phyloP scores from a whole-genome alignment of 2,797 vertebrate species.

The Hydrophis major region DNA sequence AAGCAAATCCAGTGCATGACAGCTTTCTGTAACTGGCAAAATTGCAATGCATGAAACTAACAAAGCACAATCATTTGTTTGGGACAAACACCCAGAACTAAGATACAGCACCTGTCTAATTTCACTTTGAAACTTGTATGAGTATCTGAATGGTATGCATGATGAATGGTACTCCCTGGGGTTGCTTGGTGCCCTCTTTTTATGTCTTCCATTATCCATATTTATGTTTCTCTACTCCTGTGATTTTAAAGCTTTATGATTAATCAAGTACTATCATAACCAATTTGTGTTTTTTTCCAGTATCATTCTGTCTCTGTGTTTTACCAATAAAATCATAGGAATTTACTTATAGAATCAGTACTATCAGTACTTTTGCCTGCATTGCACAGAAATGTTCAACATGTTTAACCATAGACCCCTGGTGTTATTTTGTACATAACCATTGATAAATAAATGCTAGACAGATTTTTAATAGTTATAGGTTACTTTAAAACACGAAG shows the following conservation, averaged over 20 bases:
- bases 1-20: not conserved
- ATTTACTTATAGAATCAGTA: not conserved
- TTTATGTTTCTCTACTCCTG: not conserved
- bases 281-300: not conserved
- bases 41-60: conserved; percentile 6
- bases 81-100: not conserved
- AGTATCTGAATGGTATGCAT: not conserved
- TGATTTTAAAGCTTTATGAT: not conserved
- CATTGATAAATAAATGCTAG: not conserved
- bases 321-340: not conserved
- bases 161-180: not conserved
- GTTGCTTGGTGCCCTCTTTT: not conserved
- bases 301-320: not conserved
- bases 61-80: not conserved
- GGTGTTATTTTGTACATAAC: not conserved
- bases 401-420: not conserved
- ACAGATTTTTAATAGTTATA: not conserved
- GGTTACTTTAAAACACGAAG: not conserved
- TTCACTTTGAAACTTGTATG: not conserved
- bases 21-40: conserved; percentile 2
- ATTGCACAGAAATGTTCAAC: not conserved
- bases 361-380: not conserved
- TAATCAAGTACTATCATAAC: not conserved
- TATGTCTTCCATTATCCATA: not conserved
- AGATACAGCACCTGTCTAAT: not conserved